Percentiles rank a stretch among this genome's conserved stretches.
These are phyloP conservation scores for Zaprionus gabonicus DNA, from an alignment of 1,140 invertebrate species.

Conservation along the genomic window DNA sequence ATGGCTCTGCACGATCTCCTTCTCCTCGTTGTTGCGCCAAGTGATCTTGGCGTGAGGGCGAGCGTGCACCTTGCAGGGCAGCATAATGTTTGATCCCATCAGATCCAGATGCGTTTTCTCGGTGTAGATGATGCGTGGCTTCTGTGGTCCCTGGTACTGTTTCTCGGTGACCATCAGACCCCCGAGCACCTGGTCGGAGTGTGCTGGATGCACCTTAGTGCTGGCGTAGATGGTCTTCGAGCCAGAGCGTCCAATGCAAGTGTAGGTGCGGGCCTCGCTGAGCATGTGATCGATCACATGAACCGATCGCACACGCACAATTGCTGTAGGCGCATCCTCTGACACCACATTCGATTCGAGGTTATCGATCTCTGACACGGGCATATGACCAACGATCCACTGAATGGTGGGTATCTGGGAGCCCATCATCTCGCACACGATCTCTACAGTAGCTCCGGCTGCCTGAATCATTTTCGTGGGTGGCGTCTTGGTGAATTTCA, in stretches of 20 bases:
- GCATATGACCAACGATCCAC: constrained; percentile 88
- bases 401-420: constrained; percentile 88
- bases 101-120: constrained; percentile 86
- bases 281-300: constrained; percentile 85
- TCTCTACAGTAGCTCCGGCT: constrained; percentile 86
- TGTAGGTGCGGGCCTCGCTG: constrained; percentile 85
- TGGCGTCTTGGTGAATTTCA: constrained; percentile 85
- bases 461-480: constrained; percentile 78
- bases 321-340: constrained; percentile 85
- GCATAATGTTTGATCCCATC: constrained; percentile 87
- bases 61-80: constrained; percentile 90
- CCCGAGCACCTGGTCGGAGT: constrained; percentile 39
- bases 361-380: constrained; percentile 85
- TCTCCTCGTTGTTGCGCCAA: constrained; percentile 88
- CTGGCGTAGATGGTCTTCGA: constrained; percentile 86
- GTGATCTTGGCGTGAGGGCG: constrained; percentile 87
- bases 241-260: constrained; percentile 89
- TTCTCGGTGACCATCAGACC: constrained; percentile 60
- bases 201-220: constrained; percentile 85
- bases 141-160: constrained; percentile 81
- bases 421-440: constrained; percentile 89
- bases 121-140: constrained; percentile 86
- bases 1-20: constrained; percentile 85
- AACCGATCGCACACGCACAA: constrained; percentile 88
- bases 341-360: constrained; percentile 85